Percentiles rank a stretch among this genome's conserved stretches.
Evolutionary conservation across 1,140 invertebrate genomes (phyloP).

Genomic region (Choristoneura fumiferana): DNA sequence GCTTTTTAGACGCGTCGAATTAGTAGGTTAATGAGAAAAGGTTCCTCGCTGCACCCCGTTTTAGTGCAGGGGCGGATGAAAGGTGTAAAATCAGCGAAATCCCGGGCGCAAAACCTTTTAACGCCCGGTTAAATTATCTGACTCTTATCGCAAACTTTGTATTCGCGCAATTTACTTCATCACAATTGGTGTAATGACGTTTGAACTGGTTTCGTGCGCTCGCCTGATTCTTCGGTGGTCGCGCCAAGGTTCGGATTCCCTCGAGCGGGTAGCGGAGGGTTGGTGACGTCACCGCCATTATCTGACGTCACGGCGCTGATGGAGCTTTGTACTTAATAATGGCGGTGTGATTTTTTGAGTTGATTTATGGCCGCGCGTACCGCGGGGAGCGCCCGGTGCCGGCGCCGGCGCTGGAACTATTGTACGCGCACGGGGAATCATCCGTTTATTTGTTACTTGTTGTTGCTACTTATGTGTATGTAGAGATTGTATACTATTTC

Average conservation of each 20-base stretch:
- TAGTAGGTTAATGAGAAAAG: conserved; percentile 9
- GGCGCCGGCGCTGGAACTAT: conserved; percentile 1
- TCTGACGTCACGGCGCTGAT: conserved; percentile 4
- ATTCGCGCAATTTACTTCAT: conserved; percentile 12
- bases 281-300: conserved; percentile 9
- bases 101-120: not conserved
- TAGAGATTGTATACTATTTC: no score
- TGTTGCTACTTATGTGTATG: no score
- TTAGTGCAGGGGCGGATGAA: not conserved
- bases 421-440: not conserved
- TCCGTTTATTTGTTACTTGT: no score
- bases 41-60: not conserved
- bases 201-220: not conserved
- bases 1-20: not conserved
- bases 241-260: not conserved
- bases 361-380: conserved; percentile 1
- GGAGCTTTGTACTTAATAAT: conserved; percentile 7
- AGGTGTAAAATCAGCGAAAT: not conserved
- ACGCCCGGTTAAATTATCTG: not conserved
- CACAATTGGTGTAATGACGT: conserved; percentile 13
- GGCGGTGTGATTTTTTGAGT: conserved; percentile 4
- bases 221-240: not conserved
- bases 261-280: not conserved
- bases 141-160: conserved; percentile 3
- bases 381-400: not conserved